phyloP scores from a whole-genome alignment of 2,113 vertebrate genomes.

The Paraplagusia blochii region DNA sequence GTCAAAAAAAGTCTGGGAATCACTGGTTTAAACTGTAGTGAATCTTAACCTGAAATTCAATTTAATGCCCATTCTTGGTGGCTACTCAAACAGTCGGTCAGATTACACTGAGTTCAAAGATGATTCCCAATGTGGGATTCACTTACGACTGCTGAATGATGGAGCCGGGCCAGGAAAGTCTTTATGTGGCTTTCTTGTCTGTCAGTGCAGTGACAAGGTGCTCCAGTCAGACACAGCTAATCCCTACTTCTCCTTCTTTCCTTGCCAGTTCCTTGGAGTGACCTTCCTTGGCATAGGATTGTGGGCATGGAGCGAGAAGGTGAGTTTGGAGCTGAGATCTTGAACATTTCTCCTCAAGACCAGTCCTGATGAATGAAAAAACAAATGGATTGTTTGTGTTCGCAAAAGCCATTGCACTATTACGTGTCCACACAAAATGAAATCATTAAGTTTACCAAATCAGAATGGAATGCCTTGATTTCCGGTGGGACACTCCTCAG shows the following conservation, averaged over 20 bases:
- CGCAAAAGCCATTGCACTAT: not conserved
- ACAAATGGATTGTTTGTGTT: not conserved
- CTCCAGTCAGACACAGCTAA: slow-evolving; percentile 29
- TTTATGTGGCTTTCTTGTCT: slow-evolving; percentile 31
- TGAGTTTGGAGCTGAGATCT: slow-evolving; percentile 20
- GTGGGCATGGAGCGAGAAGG: slow-evolving; percentile 75
- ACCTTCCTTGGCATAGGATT: slow-evolving; percentile 67
- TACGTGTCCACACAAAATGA: slow-evolving; percentile 13
- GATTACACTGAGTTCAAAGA: slow-evolving; percentile 21
- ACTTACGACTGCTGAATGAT: slow-evolving; percentile 30
- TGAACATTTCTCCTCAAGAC: not conserved
- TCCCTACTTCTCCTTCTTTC: slow-evolving; percentile 12
- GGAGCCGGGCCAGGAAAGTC: slow-evolving; percentile 50
- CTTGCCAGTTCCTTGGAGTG: slow-evolving; percentile 64
- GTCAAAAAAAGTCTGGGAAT: too few species aligned
- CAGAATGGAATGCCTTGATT: slow-evolving; percentile 53
- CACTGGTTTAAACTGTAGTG: not conserved
- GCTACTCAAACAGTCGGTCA: slow-evolving; percentile 11
- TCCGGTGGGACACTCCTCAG: slow-evolving; percentile 38
- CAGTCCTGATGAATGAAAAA: slow-evolving; percentile 3
- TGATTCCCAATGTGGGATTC: slow-evolving; percentile 38
- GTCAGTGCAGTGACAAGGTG: slow-evolving; percentile 29
- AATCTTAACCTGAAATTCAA: not conserved
- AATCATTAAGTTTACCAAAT: slow-evolving; percentile 35
- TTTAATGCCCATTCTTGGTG: not conserved